phyloP scores from a whole-genome alignment of 2,888 invertebrate genomes.

The Acanthosoma haemorrhoidale region DNA sequence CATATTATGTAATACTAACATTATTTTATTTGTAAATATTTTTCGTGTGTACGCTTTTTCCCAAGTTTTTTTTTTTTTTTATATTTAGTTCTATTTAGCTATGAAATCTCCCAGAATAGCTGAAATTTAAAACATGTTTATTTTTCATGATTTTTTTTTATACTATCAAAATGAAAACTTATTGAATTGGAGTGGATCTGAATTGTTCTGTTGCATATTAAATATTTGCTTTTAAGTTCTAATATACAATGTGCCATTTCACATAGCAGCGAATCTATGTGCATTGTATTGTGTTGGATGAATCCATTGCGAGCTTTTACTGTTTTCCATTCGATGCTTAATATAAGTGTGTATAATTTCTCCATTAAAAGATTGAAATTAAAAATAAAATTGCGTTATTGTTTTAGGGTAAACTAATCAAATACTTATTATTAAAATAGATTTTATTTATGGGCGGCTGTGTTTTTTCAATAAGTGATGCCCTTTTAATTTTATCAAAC shows the following conservation, averaged over 20 bases:
- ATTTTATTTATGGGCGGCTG: not conserved
- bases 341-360: not conserved
- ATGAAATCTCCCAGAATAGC: no score
- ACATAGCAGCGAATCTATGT: not conserved
- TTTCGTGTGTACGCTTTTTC: not conserved
- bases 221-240: not conserved
- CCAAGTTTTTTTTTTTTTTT: not conserved
- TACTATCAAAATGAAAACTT: no score
- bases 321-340: conserved; percentile 13
- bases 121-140: no score
- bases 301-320: conserved; percentile 3
- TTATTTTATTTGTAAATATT: conserved; percentile 10
- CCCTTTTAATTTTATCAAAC: not conserved
- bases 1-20: not conserved
- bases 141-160: no score
- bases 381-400: no score
- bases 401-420: not conserved
- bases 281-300: not conserved
- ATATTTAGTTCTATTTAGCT: no score
- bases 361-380: no score
- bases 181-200: no score
- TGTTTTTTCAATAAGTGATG: not conserved
- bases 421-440: not conserved
- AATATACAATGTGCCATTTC: not conserved
- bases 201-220: not conserved